Conservation (phyloP, 1,140 invertebrate genomes). For the Coelopa frigida region DNA sequence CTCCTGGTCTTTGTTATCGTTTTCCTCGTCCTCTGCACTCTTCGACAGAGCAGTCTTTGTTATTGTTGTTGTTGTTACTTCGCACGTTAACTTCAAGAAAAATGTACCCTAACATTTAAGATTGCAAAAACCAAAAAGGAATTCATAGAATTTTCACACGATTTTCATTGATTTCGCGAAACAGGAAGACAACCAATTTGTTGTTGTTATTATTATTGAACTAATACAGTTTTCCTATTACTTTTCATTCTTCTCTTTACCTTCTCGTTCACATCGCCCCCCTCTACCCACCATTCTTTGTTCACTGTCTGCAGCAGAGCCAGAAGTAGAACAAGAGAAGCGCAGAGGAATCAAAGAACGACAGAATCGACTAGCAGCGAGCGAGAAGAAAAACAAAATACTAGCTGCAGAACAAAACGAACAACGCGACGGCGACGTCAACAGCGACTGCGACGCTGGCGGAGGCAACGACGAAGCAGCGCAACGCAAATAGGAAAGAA, state of each 20-base stretch:
- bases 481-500: no score
- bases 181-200: conserved; percentile 4
- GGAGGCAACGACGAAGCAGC: no score
- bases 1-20: no score
- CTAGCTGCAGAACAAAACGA: no score
- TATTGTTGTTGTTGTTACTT: not conserved
- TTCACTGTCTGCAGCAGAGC: not conserved
- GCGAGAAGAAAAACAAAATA: no score
- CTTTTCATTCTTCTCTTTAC: not conserved
- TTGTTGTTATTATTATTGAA: not conserved
- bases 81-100: not conserved
- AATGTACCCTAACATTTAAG: no score
- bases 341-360: conserved; percentile 1
- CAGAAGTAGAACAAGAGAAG: conserved; percentile 3
- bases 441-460: no score
- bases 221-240: conserved; percentile 1
- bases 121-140: no score
- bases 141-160: no score
- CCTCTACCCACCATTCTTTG: conserved; percentile 1
- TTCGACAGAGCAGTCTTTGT: no score
- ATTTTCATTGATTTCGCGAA: not conserved
- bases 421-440: no score
- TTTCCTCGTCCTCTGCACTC: no score
- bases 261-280: not conserved
- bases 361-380: not conserved